A percentile compares a stretch with the other conserved stretches of the same genome.
phyloP scores from a whole-genome alignment of 2,888 invertebrate species.

The Yponomeuta plumbellus region DNA sequence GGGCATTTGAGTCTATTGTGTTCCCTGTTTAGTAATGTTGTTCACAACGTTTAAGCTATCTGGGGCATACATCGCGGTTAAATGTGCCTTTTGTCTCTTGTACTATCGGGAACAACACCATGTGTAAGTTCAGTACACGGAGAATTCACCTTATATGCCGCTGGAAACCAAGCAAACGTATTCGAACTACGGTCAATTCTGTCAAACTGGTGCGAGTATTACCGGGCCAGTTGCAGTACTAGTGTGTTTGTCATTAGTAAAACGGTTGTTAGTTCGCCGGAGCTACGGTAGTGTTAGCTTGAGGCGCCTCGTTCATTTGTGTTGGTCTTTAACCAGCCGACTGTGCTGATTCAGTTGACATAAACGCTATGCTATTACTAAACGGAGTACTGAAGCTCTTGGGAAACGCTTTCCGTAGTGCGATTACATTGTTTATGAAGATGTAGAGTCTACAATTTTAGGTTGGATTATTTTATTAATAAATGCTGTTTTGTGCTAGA shows the following conservation, averaged over 20 bases:
- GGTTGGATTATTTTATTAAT: no score
- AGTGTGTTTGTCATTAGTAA: neutral
- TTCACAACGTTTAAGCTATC: constrained; percentile 3
- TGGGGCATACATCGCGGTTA: constrained; percentile 2
- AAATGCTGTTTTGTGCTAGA: no score
- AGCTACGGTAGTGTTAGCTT: neutral
- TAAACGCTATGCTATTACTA: neutral
- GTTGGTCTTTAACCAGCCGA: neutral
- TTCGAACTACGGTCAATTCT: neutral
- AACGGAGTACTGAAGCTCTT: neutral
- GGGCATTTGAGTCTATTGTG: constrained; percentile 9
- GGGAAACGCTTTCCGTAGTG: neutral
- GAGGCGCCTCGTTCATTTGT: constrained; percentile 2
- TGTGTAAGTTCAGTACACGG: neutral
- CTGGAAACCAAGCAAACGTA: neutral
- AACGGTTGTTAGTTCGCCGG: neutral
- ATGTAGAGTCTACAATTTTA: no score
- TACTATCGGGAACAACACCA: neutral
- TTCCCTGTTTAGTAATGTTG: constrained; percentile 9
- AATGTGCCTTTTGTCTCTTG: neutral
- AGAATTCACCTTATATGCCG: neutral
- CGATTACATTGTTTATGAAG: no score
- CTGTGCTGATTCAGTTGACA: neutral
- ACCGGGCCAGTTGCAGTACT: neutral
- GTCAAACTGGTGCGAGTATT: neutral